phyloP scores from a whole-genome alignment of 2,797 vertebrate genomes.

The Sebastes umbrosus region DNA sequence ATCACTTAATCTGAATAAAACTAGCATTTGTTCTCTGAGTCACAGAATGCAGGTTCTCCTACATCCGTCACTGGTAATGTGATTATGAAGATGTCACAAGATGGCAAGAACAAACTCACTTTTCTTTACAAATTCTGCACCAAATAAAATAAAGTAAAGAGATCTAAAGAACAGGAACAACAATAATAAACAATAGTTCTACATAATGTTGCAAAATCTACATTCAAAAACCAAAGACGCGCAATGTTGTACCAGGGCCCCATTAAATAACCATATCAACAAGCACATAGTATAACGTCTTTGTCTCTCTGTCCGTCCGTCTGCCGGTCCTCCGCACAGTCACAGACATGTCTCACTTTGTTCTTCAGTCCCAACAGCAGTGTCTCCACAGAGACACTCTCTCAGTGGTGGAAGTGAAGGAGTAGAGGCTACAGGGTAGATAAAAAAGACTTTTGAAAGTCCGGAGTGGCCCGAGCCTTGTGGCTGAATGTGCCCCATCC shows the following conservation, averaged over 20 bases:
- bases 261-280: slow-evolving; percentile 81
- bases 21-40: slow-evolving; percentile 57
- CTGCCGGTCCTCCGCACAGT: slow-evolving; percentile 39
- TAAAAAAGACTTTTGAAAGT: slow-evolving; percentile 53
- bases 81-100: slow-evolving; percentile 54
- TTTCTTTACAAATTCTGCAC: slow-evolving; percentile 67
- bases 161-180: slow-evolving; percentile 78
- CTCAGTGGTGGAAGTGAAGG: slow-evolving; percentile 59
- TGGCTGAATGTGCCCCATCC: slow-evolving; percentile 71
- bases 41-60: slow-evolving; percentile 58
- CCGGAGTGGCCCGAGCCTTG: slow-evolving; percentile 59
- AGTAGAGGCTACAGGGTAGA: slow-evolving; percentile 49
- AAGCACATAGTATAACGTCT: slow-evolving; percentile 61
- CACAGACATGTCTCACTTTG: slow-evolving; percentile 45
- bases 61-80: slow-evolving; percentile 43
- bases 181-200: slow-evolving; percentile 76
- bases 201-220: slow-evolving; percentile 84
- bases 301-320: slow-evolving; percentile 57
- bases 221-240: slow-evolving; percentile 82
- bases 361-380: slow-evolving; percentile 63
- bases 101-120: slow-evolving; percentile 63
- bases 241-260: slow-evolving; percentile 75
- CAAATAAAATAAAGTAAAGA: slow-evolving; percentile 71
- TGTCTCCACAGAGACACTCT: slow-evolving; percentile 52
- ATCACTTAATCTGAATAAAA: slow-evolving; percentile 50